These are phyloP conservation scores for Polyergus mexicanus DNA, from an alignment of 1,140 invertebrate species.

Conservation along the genomic window DNA sequence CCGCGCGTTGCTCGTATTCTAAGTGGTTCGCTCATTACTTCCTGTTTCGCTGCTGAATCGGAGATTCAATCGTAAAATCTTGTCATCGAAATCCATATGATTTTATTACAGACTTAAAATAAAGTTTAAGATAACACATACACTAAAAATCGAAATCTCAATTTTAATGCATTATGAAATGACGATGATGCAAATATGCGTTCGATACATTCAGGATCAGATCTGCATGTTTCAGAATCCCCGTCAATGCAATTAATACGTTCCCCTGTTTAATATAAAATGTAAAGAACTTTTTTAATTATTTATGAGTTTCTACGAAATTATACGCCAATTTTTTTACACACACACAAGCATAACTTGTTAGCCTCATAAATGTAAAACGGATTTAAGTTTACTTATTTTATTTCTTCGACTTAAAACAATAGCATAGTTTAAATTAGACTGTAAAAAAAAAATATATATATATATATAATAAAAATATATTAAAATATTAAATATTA, in stretches of 20 bases:
- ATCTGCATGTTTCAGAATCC: constrained; percentile 5
- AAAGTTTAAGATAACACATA: constrained; percentile 21
- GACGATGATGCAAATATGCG: constrained; percentile 8
- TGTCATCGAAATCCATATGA: background rate
- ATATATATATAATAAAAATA: too few relatives aligned
- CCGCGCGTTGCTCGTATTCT: constrained; percentile 35
- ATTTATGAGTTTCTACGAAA: too few relatives aligned
- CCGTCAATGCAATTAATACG: background rate
- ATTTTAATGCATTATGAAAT: constrained; percentile 27
- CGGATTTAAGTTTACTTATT: background rate
- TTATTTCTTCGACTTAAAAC: background rate
- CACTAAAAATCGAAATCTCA: background rate
- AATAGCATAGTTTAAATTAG: background rate
- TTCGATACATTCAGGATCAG: background rate
- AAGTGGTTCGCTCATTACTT: constrained; percentile 54
- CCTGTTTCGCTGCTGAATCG: constrained; percentile 26
- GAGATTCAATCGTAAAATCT: background rate
- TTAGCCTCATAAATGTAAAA: background rate
- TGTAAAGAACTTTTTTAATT: too few relatives aligned
- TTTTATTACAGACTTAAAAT: constrained; percentile 9
- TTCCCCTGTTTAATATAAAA: background rate
- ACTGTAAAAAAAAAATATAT: too few relatives aligned
- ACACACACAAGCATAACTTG: background rate
- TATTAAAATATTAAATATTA: too few relatives aligned
- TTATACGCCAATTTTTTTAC: too few relatives aligned